phyloP scores from a whole-genome alignment of 2,888 invertebrate species.

The Drosophila longiperda region DNA sequence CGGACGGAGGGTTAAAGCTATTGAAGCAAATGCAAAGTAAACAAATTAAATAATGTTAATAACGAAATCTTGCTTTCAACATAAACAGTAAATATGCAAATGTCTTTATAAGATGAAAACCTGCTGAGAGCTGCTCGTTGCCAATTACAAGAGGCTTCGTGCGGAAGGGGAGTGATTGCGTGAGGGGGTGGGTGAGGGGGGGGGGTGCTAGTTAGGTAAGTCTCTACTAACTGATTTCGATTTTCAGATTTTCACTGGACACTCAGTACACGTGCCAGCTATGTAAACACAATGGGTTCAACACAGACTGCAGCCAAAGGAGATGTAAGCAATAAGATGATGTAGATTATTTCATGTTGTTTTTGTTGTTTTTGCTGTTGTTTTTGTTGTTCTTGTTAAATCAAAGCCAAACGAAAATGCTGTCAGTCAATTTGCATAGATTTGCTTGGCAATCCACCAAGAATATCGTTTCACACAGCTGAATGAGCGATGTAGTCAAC shows the following conservation, averaged over 20 bases:
- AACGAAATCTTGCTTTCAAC: conserved; percentile 78
- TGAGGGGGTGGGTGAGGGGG: too few species aligned
- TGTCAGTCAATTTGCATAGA: conserved; percentile 63
- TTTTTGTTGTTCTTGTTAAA: conserved; percentile 19
- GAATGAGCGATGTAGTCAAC: not conserved
- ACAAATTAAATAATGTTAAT: conserved; percentile 79
- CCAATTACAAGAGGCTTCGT: conserved; percentile 24
- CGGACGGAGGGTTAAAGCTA: conserved; percentile 16
- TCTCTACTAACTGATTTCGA: conserved; percentile 6
- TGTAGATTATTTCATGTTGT: too few species aligned
- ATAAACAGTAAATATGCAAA: conserved; percentile 78
- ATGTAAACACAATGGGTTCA: conserved; percentile 27
- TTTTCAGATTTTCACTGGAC: conserved; percentile 6
- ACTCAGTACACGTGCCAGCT: conserved; percentile 20
- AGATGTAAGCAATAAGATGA: not conserved
- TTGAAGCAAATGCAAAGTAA: conserved; percentile 60
- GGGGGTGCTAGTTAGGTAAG: not conserved
- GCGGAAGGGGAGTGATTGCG: not conserved
- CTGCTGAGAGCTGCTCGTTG: conserved; percentile 51
- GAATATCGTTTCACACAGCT: conserved; percentile 20
- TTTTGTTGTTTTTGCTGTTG: not conserved
- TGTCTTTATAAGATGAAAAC: conserved; percentile 68
- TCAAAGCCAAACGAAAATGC: conserved; percentile 52
- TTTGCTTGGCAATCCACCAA: conserved; percentile 19
- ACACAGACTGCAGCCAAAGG: conserved; percentile 13